Evolutionary conservation across 2,888 invertebrate genomes (phyloP), one percentile per base, ranked within the genome.

Genomic region (Leucophora obtusa): DNA sequence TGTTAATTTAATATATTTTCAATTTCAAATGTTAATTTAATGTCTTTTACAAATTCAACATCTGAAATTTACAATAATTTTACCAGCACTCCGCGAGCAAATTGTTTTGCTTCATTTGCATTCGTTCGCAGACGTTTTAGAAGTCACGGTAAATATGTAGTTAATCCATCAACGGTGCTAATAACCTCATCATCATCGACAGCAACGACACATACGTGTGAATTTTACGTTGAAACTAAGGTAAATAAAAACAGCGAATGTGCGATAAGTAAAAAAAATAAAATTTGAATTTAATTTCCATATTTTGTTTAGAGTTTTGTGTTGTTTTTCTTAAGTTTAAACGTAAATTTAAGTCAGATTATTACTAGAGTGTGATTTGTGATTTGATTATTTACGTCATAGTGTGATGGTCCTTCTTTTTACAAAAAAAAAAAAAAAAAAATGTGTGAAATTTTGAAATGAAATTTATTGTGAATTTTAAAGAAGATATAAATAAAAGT

Each of bases 91-190:
- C 9, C 38, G 38, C 1, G 8, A 11, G 38, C 17, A 17, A 77
- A 77, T 65, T 77, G 77, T 53, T 77, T 77, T 72, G 77, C 77
- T 18, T 70, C 81, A 70, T 77, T 81, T 60, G 58, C 73, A 62
- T 74, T 66, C n/a, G 73, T 81, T n/a, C 81, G 77, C 33, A 65
- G 69, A 74, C 81, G 70, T 58, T 81, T 81, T 74, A 63, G 56
- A 59, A 77, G 73, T 70, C 81, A 77, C 15, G 81, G 81, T 60
- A 81, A 81, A 77, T 81, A 81, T 74, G 77, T 81, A 9, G 77
- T 81, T 56, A 81, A 81, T 77, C 73, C 72, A 54, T 53, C 77
- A 11, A 7, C 35, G 59, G 35, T 59, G 60, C 51, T 70, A 59
- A 59, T 43, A 59, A 53, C 59, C 51, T 15, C 69, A 62, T 28